Evolutionary conservation across 2,113 vertebrate genomes (phyloP), one percentile per base, ranked within the genome.

Genomic region (Ahaetulla prasina): DNA sequence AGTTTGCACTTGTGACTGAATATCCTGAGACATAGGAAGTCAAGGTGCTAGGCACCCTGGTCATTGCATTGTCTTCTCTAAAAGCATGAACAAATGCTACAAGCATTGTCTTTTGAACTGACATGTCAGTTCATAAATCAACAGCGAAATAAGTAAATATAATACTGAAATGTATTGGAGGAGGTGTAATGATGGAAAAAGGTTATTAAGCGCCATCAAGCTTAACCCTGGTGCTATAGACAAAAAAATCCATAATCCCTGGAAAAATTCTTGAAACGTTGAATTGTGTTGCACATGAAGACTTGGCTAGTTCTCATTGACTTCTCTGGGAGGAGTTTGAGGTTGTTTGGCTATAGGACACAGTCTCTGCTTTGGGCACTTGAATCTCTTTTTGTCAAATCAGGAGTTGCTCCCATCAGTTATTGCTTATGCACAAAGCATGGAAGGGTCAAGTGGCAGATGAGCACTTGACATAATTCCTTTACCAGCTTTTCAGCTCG

Each of bases 171-270:
- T 55, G 74, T 53, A 27, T 92, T 55, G 89, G 87, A 50, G 49
- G 86, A 52, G 30, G 8, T 0, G 7, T 43, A 43, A 80, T 80
- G 74, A 80, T 80, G 74, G n/a, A 39, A 68, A 68, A n/a, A 74
- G 16, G n/a, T 20, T 74, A 74, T 35, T 18, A n/a, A 52, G 23
- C 20, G 22, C 86, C 60, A 45, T 23, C 91, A 95, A 95, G 89
- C 87, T 84, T 1, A 93, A 95, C 94, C 96, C 92, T 96, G 97
- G 98, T 98, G 97, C 97, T 98, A 97, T 95, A 96, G 95, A 91
- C 94, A 96, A 50, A 90, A 95, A 25, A 87, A 90, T 88, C 90
- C 47, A 91, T 85, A 92, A 93, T 89, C 57, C 91, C 74, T 93
- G 60, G 87, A 95, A 92, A 94, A 93, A 92, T 80, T 95, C 94